Evolutionary conservation across 2,797 vertebrate species (phyloP), one percentile per base, ranked within the genome.

Genomic region (Mus caroli): DNA sequence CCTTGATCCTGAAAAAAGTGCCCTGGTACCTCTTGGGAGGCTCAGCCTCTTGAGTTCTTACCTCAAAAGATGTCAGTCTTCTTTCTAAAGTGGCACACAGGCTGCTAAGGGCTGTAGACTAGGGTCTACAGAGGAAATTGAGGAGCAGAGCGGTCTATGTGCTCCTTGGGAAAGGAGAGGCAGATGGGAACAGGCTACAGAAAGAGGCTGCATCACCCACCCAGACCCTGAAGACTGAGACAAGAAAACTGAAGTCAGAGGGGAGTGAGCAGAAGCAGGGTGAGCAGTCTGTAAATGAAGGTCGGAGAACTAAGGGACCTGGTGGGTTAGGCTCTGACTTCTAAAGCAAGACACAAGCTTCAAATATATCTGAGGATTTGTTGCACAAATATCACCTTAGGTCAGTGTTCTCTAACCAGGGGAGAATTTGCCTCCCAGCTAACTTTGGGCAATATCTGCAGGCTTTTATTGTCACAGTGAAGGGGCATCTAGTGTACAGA

Each of bases 81-180:
- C 64, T 69, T 14, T 82, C 46, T 1, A 19, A 11, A 9, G 13
- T 0, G 0, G 17, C 3, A 9, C 80, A 17, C 2, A 5, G 58
- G 2, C 46, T 46, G 4, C 4, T 0, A 37, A 87, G 56, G 52
- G 77, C 82, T 40, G 1, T 11, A 60, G 56, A 0, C 3, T 0
- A 69, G 69, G 60, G 43, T 10, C n/a, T n/a, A n/a, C 6, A 4
- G 5, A 0, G 5, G 75, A 11, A 22, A 56, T 2, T 34, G 50
- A 91, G 8, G 10, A 46, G 64, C 73, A 75, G 86, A 77, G 78
- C 1, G 20, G 4, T 6, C 28, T 50, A 0, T 88, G 73, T 43
- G 60, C 64, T 26, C 31, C 20, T 17, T 31, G 46, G 14, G 52
- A 40, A 15, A 20, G 20, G 3, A 20, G 11, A 8, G 19, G 62